phyloP scores from a whole-genome alignment of 2,888 invertebrate species.

The Dolichomitus sp. region DNA sequence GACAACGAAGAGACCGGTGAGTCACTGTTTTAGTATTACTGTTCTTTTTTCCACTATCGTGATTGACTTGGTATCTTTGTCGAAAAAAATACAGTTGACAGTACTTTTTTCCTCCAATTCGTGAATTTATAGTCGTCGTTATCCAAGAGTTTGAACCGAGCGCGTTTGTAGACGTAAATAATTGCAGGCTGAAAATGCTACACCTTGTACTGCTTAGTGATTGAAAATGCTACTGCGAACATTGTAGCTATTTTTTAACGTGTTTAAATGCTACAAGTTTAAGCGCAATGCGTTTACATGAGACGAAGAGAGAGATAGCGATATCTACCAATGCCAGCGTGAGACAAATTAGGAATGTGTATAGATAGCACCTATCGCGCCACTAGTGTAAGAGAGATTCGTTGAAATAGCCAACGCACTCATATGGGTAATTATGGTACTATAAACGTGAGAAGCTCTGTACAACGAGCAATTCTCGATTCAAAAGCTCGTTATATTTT shows the following conservation, averaged over 20 bases:
- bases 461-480: slow-evolving; percentile 24
- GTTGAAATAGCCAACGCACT: slow-evolving; percentile 38
- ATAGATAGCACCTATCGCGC: slow-evolving; percentile 39
- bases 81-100: background rate
- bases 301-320: background rate
- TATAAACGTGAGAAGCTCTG: slow-evolving; percentile 46
- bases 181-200: background rate
- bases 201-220: background rate
- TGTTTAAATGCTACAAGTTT: background rate
- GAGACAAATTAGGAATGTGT: slow-evolving; percentile 50
- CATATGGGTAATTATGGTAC: slow-evolving; percentile 41
- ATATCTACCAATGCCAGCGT: slow-evolving; percentile 54
- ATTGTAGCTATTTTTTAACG: background rate
- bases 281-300: background rate
- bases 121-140: background rate
- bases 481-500: slow-evolving; percentile 24
- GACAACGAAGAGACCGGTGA: slow-evolving; percentile 37
- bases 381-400: background rate
- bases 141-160: background rate
- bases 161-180: background rate
- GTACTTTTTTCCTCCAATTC: background rate
- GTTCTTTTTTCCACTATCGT: slow-evolving; percentile 7
- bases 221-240: background rate
- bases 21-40: slow-evolving; percentile 28
- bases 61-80: background rate